Evolutionary conservation across 2,888 invertebrate genomes (phyloP).

Genomic region (Synanthedon formicaeformis): DNA sequence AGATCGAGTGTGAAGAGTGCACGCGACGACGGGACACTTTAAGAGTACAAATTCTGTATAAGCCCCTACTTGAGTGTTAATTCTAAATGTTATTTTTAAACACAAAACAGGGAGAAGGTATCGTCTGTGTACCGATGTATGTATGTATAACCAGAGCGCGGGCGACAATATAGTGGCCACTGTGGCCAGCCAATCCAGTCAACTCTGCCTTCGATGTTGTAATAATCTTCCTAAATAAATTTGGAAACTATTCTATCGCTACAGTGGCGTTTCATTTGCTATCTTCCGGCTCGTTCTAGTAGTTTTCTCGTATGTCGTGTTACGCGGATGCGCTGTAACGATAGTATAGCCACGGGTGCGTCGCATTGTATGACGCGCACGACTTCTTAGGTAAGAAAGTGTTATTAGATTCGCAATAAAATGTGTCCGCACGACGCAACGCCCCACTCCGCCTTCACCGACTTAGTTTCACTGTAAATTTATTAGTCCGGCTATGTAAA

Average conservation of each 20-base stretch:
- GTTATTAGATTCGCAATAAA: constrained; percentile 63
- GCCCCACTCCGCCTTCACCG: constrained; percentile 32
- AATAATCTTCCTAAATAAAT: constrained; percentile 46
- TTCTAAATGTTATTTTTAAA: constrained; percentile 58
- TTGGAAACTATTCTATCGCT: constrained; percentile 55
- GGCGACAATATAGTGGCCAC: constrained; percentile 34
- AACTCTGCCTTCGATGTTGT: constrained; percentile 65
- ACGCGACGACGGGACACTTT: constrained; percentile 57
- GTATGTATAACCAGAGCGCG: constrained; percentile 34
- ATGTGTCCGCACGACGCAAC: constrained; percentile 14
- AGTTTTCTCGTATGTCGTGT: constrained; percentile 8
- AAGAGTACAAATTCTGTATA: constrained; percentile 83
- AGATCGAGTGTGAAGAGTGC: constrained; percentile 19
- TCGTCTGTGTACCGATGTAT: constrained; percentile 33
- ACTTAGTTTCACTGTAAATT: constrained; percentile 52
- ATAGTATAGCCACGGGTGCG: constrained; percentile 40
- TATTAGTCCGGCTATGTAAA: constrained; percentile 61
- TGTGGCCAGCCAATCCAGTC: constrained; percentile 37
- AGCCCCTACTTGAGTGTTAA: constrained; percentile 69
- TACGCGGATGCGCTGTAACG: constrained; percentile 45
- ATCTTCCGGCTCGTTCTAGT: constrained; percentile 30
- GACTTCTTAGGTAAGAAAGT: constrained; percentile 59
- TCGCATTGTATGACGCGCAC: constrained; percentile 52
- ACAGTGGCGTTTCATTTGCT: constrained; percentile 56
- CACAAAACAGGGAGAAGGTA: constrained; percentile 51